Conservation (phyloP, 64 coral and sea anemone genomes). For the Stylophora pistillata region DNA sequence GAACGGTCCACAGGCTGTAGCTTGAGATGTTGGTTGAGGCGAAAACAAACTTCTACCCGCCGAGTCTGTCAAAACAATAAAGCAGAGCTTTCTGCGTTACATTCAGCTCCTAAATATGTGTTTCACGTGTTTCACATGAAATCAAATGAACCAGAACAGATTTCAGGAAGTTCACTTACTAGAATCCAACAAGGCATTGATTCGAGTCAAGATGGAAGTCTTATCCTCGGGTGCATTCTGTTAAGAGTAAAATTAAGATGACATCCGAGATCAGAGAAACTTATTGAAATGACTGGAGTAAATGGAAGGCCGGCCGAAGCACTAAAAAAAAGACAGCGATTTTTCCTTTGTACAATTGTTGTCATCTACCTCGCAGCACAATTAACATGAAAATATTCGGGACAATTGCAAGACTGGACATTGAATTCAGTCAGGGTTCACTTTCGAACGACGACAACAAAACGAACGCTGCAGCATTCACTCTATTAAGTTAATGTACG, state of each 20-base stretch:
- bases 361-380: background rate
- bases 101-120: background rate
- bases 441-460: background rate
- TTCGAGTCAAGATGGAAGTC: slow-evolving; percentile 50
- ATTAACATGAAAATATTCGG: background rate
- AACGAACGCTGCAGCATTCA: background rate
- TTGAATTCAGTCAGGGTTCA: background rate
- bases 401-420: background rate
- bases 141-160: background rate
- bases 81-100: background rate
- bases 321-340: background rate
- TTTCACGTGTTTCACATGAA: background rate
- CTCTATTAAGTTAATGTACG: background rate
- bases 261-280: background rate
- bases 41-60: slow-evolving; percentile 34
- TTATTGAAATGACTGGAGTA: background rate
- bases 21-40: slow-evolving; percentile 4
- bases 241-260: background rate
- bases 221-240: slow-evolving; percentile 47
- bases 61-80: slow-evolving; percentile 24
- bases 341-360: background rate
- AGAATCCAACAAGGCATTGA: slow-evolving; percentile 67
- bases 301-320: background rate
- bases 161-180: slow-evolving; percentile 37
- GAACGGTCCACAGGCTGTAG: slow-evolving; percentile 3